Conservation (phyloP, 2,797 vertebrate species). For the Nothura maculosa region DNA sequence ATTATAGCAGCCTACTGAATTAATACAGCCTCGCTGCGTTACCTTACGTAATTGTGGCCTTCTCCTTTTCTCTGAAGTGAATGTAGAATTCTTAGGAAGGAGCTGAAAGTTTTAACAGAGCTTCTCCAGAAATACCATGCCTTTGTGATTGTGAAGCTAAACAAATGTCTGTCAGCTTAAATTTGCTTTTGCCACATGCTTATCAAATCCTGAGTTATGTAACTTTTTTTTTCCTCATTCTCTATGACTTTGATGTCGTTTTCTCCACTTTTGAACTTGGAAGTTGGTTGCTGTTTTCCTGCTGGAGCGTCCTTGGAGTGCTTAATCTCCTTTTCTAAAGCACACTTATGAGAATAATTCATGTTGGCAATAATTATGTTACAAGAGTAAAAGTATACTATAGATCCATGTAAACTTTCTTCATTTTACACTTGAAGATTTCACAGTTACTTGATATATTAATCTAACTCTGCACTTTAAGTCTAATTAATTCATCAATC, state of each 20-base stretch:
- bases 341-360: background rate
- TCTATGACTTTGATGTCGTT: background rate
- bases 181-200: background rate
- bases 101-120: background rate
- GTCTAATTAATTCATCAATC: background rate
- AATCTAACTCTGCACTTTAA: background rate
- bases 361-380: background rate
- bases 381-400: background rate
- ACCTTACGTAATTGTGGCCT: background rate
- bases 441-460: too few species aligned
- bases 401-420: background rate
- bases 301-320: background rate
- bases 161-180: background rate
- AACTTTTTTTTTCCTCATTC: background rate
- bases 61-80: background rate
- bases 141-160: background rate
- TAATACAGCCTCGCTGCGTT: background rate
- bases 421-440: background rate
- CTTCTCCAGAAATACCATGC: background rate
- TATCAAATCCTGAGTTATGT: background rate
- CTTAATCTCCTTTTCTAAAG: background rate
- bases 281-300: conserved; percentile 47
- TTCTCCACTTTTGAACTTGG: background rate
- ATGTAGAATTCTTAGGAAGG: background rate
- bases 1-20: background rate